These are phyloP conservation scores for Bombus terrestris DNA, from an alignment of 1,140 invertebrate species.

Conservation along the genomic window DNA sequence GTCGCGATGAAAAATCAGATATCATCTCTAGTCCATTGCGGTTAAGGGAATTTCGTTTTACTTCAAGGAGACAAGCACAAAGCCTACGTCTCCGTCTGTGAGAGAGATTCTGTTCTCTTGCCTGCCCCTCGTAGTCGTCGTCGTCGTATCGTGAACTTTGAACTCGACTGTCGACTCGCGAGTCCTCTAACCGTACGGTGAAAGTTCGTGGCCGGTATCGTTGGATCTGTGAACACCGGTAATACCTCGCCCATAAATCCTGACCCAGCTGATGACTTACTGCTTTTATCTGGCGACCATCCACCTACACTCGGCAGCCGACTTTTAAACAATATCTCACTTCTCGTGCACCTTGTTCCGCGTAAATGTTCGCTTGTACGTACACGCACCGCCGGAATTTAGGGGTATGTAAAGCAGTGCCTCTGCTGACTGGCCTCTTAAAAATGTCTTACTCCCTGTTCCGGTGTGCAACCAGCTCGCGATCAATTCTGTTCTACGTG, in stretches of 20 bases:
- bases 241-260: conserved; percentile 42
- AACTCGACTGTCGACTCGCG: conserved; percentile 18
- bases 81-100: not conserved
- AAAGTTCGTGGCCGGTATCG: conserved; percentile 50
- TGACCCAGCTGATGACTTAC: conserved; percentile 38
- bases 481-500: not conserved
- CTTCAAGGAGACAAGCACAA: not conserved
- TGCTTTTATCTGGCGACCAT: conserved; percentile 37
- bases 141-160: conserved; percentile 45
- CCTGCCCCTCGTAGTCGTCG: not conserved
- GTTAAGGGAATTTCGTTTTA: not conserved
- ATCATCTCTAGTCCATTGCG: not conserved
- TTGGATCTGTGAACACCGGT: conserved; percentile 16
- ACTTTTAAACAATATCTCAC: conserved; percentile 52
- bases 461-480: not conserved
- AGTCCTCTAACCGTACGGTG: conserved; percentile 1
- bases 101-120: not conserved
- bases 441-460: conserved; percentile 26
- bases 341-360: conserved; percentile 29
- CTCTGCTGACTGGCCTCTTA: conserved; percentile 12
- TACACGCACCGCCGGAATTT: conserved; percentile 34
- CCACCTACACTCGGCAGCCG: conserved; percentile 27
- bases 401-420: conserved; percentile 23
- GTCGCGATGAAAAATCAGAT: conserved; percentile 46
- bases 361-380: conserved; percentile 41